A percentile compares a stretch with the other conserved stretches of the same genome.
Evolutionary conservation across 2,797 vertebrate species (phyloP).

Genomic region (Hybognathus amarus): DNA sequence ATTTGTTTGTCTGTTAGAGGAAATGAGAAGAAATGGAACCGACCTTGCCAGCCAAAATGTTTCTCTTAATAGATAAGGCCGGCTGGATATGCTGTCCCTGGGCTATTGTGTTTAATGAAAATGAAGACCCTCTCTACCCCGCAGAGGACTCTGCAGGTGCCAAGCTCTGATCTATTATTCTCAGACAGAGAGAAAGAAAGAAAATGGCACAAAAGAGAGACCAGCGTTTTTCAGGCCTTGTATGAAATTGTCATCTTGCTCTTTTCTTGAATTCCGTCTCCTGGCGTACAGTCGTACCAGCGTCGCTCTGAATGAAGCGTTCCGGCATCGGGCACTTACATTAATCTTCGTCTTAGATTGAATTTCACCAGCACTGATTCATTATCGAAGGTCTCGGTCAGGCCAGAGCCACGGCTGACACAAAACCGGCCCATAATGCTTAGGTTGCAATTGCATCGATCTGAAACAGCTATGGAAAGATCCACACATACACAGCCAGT

Average conservation of each 20-base stretch:
- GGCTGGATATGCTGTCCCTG: conserved; percentile 46
- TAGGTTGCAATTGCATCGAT: conserved; percentile 41
- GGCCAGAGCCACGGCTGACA: conserved; percentile 6
- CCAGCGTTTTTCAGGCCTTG: neutral
- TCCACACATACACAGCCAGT: neutral
- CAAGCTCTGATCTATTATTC: conserved; percentile 49
- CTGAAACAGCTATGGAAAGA: conserved; percentile 4
- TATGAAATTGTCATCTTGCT: conserved; percentile 17
- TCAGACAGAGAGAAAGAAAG: conserved; percentile 34
- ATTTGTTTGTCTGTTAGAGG: conserved; percentile 49
- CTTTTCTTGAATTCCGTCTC: conserved; percentile 13
- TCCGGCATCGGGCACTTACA: conserved; percentile 10
- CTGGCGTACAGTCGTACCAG: neutral
- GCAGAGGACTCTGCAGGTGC: conserved; percentile 42
- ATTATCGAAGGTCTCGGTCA: conserved; percentile 23
- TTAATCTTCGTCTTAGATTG: conserved; percentile 31
- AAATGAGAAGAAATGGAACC: conserved; percentile 49
- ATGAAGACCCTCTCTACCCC: conserved; percentile 48
- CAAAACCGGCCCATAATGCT: conserved; percentile 28
- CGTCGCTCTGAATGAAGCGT: neutral
- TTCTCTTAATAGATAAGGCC: conserved; percentile 55
- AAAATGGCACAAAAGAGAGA: conserved; percentile 15
- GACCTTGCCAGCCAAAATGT: conserved; percentile 51
- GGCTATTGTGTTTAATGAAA: conserved; percentile 54
- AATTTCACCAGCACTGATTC: conserved; percentile 38